phyloP scores from a whole-genome alignment of 2,888 invertebrate genomes.

The Tuta absoluta region DNA sequence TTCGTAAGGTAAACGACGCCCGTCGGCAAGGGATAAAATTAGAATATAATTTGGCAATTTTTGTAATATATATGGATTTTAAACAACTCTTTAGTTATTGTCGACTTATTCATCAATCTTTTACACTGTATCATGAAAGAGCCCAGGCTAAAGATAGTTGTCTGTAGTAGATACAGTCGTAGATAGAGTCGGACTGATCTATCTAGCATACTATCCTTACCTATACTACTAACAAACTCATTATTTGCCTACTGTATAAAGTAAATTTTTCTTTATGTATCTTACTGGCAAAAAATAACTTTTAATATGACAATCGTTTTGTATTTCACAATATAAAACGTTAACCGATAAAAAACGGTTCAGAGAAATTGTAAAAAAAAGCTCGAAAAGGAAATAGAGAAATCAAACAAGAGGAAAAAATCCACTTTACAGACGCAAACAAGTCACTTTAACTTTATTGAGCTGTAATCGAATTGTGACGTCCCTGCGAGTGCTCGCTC shows the following conservation, averaged over 20 bases:
- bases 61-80: slow-evolving; percentile 65
- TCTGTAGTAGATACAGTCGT: no score
- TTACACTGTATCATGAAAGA: not conserved
- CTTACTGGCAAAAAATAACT: no score
- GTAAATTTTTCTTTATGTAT: not conserved
- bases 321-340: not conserved
- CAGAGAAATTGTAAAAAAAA: slow-evolving; percentile 11
- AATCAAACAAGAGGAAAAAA: slow-evolving; percentile 75
- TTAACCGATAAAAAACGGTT: slow-evolving; percentile 15
- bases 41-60: slow-evolving; percentile 71
- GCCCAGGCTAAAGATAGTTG: no score
- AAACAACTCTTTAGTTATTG: slow-evolving; percentile 51
- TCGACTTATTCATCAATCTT: no score
- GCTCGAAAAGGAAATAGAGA: slow-evolving; percentile 59
- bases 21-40: slow-evolving; percentile 71
- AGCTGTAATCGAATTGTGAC: slow-evolving; percentile 82
- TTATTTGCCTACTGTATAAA: not conserved
- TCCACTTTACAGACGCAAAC: slow-evolving; percentile 80
- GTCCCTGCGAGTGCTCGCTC: slow-evolving; percentile 67
- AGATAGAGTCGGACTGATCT: no score
- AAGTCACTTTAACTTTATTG: slow-evolving; percentile 82
- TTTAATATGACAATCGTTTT: not conserved
- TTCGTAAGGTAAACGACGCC: slow-evolving; percentile 59
- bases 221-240: not conserved
- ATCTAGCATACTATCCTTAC: not conserved